Evolutionary conservation across 2,888 invertebrate genomes (phyloP).

Genomic region (Xanthostigma xanthostigma): DNA sequence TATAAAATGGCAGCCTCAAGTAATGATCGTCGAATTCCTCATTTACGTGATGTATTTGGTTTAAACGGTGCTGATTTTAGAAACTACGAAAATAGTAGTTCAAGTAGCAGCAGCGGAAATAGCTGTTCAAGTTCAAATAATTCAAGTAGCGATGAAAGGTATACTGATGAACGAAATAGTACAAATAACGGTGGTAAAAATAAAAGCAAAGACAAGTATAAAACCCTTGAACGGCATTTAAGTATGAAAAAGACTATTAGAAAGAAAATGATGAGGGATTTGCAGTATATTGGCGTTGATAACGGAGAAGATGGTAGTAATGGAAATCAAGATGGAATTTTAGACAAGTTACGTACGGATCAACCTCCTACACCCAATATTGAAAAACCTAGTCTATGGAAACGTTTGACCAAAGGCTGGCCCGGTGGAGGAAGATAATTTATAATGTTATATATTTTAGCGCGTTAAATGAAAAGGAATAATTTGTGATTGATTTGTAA

Average conservation of each 20-base stretch:
- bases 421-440: background rate
- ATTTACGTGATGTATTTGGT: constrained; percentile 57
- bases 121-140: constrained; percentile 3
- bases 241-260: constrained; percentile 79
- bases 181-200: constrained; percentile 36
- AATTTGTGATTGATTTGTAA: no score
- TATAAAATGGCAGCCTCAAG: constrained; percentile 44
- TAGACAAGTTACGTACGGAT: constrained; percentile 29
- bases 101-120: constrained; percentile 6
- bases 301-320: constrained; percentile 21
- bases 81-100: constrained; percentile 3
- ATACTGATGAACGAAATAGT: constrained; percentile 31
- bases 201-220: constrained; percentile 52
- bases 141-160: constrained; percentile 13
- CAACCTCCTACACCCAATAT: constrained; percentile 29
- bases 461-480: no score
- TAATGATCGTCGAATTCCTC: constrained; percentile 55
- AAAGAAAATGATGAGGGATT: constrained; percentile 72
- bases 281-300: constrained; percentile 41
- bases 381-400: constrained; percentile 31
- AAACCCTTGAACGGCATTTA: constrained; percentile 63
- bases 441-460: no score
- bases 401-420: constrained; percentile 30
- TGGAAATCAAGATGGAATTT: constrained; percentile 22
- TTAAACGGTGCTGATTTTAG: constrained; percentile 21